Evolutionary conservation across 2,113 vertebrate genomes (phyloP), one percentile per base, ranked within the genome.

Genomic region (Nerophis ophidion): DNA sequence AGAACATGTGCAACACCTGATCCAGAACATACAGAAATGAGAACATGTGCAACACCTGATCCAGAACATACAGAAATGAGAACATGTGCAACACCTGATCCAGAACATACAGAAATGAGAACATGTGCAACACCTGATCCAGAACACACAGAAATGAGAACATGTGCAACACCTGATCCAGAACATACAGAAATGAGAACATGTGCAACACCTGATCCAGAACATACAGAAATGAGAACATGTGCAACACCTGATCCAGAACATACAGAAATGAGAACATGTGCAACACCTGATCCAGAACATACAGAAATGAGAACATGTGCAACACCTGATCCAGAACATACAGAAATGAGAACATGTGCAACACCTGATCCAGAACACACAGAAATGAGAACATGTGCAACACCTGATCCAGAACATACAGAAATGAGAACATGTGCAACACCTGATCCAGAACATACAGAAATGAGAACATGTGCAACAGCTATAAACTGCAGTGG

Each of bases 201-300:
- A n/a, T n/a, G n/a, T n/a, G 50, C 13, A 8, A 12, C 16, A 26
- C 40, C 34, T 63, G 65, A 35, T 19, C 35, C 7, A 12, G 35
- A 14, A n/a, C 50, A 55, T 49, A 62, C 42, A 36, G 40, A 14
- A 57, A 19, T 14, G 52, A 14, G n/a, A n/a, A n/a, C n/a, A n/a
- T n/a, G n/a, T n/a, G 50, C 13, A 8, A 12, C 16, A 26, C 40
- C 34, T 63, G 65, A 35, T 19, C 35, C 7, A 12, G 35, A 14
- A n/a, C 50, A 55, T 49, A 62, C 42, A 36, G 40, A 14, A 57
- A 19, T 14, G 52, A 14, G n/a, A n/a, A n/a, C n/a, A n/a, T n/a
- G n/a, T n/a, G 50, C 13, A 8, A 12, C 16, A 26, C 40, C 34
- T 63, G 65, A 35, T 19, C 35, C 7, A 12, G 35, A 14, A n/a